Evolutionary conservation across 1,140 invertebrate genomes (phyloP).

Genomic region (Sycobia sp.): DNA sequence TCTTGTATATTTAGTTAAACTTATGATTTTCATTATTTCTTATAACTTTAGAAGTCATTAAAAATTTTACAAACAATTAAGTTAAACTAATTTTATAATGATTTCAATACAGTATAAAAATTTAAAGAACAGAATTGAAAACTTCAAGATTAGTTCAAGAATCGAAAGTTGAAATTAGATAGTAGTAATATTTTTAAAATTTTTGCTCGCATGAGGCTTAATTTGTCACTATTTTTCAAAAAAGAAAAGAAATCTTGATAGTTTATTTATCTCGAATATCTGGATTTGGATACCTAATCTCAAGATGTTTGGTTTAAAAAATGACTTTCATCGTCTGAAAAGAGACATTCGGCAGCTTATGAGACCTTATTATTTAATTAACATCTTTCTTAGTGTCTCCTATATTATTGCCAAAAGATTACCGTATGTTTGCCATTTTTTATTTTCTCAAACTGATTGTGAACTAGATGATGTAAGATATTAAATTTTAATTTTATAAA

Average conservation of each 20-base stretch:
- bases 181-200: neutral
- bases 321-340: constrained; percentile 58
- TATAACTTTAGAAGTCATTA: too few relatives aligned
- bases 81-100: too few relatives aligned
- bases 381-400: constrained; percentile 82
- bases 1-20: too few relatives aligned
- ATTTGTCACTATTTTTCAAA: constrained; percentile 15
- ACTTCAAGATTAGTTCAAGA: neutral
- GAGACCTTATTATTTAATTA: constrained; percentile 87
- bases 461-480: constrained; percentile 77
- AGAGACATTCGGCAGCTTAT: constrained; percentile 74
- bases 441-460: constrained; percentile 75
- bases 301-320: constrained; percentile 16
- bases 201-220: constrained; percentile 23
- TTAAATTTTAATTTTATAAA: constrained; percentile 3
- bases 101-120: constrained; percentile 1
- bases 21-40: too few relatives aligned
- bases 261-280: constrained; percentile 15
- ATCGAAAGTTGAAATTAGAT: neutral
- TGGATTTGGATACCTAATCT: neutral
- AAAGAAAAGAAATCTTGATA: constrained; percentile 31
- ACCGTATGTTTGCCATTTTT: constrained; percentile 70
- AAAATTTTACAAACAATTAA: too few relatives aligned
- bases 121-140: constrained; percentile 1
- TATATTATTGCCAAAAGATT: constrained; percentile 79